Conservation (phyloP, 1,140 invertebrate species). For the Tetragonula clypearis region DNA sequence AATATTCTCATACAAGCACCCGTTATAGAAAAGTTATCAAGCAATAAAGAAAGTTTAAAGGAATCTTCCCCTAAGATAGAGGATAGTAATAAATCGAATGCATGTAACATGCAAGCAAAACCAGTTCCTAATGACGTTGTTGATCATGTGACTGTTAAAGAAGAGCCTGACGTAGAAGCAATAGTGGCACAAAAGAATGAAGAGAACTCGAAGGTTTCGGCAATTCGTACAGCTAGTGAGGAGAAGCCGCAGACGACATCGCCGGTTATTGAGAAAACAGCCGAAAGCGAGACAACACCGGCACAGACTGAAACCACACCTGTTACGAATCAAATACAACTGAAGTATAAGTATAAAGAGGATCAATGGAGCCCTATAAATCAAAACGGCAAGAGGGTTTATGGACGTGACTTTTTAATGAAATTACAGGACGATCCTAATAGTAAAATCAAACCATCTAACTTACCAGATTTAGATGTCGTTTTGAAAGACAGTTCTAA, state of each 20-base stretch:
- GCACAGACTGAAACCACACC: constrained; percentile 13
- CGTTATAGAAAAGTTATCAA: constrained; percentile 38
- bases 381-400: constrained; percentile 90
- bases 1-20: constrained; percentile 32
- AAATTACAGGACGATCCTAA: constrained; percentile 87
- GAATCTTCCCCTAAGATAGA: constrained; percentile 65
- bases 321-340: constrained; percentile 31
- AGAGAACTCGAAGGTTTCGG: constrained; percentile 80
- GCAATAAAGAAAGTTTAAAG: constrained; percentile 56
- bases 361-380: constrained; percentile 95
- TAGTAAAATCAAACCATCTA: constrained; percentile 88
- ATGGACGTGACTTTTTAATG: constrained; percentile 90
- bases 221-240: constrained; percentile 53
- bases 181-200: constrained; percentile 82
- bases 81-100: constrained; percentile 54
- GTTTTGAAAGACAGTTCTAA: constrained; percentile 82
- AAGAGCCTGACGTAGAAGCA: constrained; percentile 70
- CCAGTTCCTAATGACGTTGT: constrained; percentile 73
- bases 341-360: constrained; percentile 81
- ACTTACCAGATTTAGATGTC: constrained; percentile 85
- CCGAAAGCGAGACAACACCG: constrained; percentile 54
- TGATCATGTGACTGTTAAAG: constrained; percentile 69
- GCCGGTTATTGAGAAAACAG: constrained; percentile 65
- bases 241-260: constrained; percentile 36
- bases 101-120: constrained; percentile 56